A percentile compares a stretch with the other conserved stretches of the same genome.
phyloP scores from a whole-genome alignment of 64 coral and sea anemone genomes.

The Pocillopora verrucosa region DNA sequence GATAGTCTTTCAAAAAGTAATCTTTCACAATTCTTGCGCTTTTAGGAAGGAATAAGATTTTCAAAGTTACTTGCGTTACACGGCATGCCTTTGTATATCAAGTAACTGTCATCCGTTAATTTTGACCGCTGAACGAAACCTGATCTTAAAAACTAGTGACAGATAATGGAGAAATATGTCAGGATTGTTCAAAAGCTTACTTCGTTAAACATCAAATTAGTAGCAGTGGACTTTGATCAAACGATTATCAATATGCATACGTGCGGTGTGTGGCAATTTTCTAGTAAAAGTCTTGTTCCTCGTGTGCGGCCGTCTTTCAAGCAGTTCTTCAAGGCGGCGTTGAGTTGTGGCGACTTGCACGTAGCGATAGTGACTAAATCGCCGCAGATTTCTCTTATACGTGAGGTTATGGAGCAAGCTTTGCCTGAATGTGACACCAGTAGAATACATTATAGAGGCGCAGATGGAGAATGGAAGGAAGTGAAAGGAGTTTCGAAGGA shows the following conservation, averaged over 20 bases:
- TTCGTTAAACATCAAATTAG: constrained; percentile 76
- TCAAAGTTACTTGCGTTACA: background rate
- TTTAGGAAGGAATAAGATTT: background rate
- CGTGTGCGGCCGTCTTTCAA: constrained; percentile 91
- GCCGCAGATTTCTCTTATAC: constrained; percentile 75
- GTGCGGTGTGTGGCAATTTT: constrained; percentile 85
- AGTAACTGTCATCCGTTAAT: background rate
- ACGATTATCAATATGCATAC: constrained; percentile 93
- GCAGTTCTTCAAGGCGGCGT: constrained; percentile 67
- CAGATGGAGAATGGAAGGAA: constrained; percentile 81
- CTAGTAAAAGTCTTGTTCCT: constrained; percentile 65
- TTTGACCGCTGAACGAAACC: background rate
- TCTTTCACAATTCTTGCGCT: too few species aligned
- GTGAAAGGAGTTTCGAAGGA: constrained; percentile 72
- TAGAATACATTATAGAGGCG: constrained; percentile 76
- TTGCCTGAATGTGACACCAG: constrained; percentile 72
- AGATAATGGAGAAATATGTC: constrained; percentile 73
- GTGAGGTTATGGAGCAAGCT: constrained; percentile 76
- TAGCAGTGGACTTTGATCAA: constrained; percentile 95
- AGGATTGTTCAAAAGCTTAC: constrained; percentile 80
- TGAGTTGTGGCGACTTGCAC: constrained; percentile 57
- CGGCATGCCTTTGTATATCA: background rate
- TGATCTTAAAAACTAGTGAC: too few species aligned
- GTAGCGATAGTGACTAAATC: constrained; percentile 91
- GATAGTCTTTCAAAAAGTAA: too few species aligned